Percentiles rank a stretch among this genome's conserved stretches.
Evolutionary conservation across 2,888 invertebrate species (phyloP).

Genomic region (Meteorus colon): DNA sequence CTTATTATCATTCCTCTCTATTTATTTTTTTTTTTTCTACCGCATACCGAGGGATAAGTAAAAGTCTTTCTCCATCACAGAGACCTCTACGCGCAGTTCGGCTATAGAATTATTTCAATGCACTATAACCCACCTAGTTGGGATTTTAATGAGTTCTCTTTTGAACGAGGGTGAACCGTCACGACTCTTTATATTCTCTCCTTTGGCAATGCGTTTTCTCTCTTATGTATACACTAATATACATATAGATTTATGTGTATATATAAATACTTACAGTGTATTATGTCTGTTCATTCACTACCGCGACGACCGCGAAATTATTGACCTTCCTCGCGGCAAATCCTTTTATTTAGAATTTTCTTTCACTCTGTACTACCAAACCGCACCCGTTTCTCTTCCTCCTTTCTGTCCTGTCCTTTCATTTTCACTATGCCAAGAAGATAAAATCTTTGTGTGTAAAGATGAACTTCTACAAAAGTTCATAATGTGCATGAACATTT

Average conservation of each 20-base stretch:
- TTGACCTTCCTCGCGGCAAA: conserved; percentile 46
- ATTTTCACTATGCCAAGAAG: neutral
- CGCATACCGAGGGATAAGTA: conserved; percentile 3
- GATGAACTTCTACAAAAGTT: neutral
- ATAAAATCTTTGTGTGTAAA: neutral
- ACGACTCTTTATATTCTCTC: conserved; percentile 23
- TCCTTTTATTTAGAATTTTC: conserved; percentile 39
- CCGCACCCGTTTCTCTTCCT: conserved; percentile 18
- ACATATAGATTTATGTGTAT: neutral
- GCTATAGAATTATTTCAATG: conserved; percentile 66
- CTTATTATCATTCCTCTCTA: neutral
- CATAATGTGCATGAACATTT: neutral
- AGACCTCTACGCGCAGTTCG: conserved; percentile 21
- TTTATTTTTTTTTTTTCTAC: conserved; percentile 3
- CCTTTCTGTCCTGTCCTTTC: conserved; percentile 9
- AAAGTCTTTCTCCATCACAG: conserved; percentile 9
- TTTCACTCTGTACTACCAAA: conserved; percentile 22
- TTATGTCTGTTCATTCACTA: conserved; percentile 33
- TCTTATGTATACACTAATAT: conserved; percentile 17
- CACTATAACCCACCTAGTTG: conserved; percentile 57
- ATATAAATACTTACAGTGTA: conserved; percentile 12
- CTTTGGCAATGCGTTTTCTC: neutral
- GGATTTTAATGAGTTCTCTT: conserved; percentile 66
- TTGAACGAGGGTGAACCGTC: conserved; percentile 49
- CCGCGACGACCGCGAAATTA: conserved; percentile 42